Conservation (phyloP, 2,113 vertebrate genomes). For the Albula goreensis region DNA sequence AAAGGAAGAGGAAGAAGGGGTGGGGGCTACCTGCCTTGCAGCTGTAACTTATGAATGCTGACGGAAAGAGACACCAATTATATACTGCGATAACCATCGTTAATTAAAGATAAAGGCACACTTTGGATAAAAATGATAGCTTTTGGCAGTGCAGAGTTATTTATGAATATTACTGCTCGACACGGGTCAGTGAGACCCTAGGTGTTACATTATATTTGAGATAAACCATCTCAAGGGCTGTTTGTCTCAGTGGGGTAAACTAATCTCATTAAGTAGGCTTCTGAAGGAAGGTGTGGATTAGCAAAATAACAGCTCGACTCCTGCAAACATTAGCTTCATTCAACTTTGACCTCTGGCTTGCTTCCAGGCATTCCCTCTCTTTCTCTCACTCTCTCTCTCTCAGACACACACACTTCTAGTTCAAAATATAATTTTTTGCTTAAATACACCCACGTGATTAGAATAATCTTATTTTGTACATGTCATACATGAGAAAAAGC, state of each 20-base stretch:
- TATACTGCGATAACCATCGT: too few species aligned
- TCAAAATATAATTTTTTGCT: not conserved
- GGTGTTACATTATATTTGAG: too few species aligned
- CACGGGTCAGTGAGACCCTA: too few species aligned
- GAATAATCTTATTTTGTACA: not conserved
- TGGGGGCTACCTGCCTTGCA: too few species aligned
- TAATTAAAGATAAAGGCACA: too few species aligned
- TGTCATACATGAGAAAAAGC: not conserved
- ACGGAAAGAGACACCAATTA: too few species aligned
- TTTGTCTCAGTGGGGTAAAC: conserved; percentile 44
- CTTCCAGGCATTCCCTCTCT: conserved; percentile 46
- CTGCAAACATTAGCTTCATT: conserved; percentile 50
- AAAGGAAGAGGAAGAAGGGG: too few species aligned
- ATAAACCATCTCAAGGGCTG: not conserved
- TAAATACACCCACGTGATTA: not conserved
- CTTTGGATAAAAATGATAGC: too few species aligned
- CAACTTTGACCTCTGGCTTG: conserved; percentile 49
- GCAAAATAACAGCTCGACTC: conserved; percentile 56
- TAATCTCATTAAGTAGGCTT: conserved; percentile 42
- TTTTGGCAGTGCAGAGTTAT: too few species aligned
- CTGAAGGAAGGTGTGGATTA: conserved; percentile 49
- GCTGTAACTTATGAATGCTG: too few species aligned
- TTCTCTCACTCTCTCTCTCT: conserved; percentile 7
- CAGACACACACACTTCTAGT: not conserved
- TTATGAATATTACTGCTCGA: too few species aligned